Conservation (phyloP, 1,140 invertebrate genomes). For the Papilio polytes region DNA sequence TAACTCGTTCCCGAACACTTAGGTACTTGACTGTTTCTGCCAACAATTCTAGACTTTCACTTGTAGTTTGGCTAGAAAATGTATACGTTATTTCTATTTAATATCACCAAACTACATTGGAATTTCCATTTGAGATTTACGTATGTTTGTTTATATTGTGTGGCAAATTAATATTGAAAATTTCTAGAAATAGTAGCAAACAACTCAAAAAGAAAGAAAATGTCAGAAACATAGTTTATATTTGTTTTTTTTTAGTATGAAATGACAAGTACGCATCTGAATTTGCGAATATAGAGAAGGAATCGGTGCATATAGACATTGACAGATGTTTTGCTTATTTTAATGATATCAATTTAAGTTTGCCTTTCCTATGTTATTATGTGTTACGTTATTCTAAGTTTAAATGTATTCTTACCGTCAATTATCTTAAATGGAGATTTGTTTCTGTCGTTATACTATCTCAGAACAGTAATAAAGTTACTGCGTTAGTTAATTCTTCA, state of each 20-base stretch:
- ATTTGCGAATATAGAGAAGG: no score
- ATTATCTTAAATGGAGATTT: conserved; percentile 43
- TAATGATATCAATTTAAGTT: neutral
- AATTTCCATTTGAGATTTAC: conserved; percentile 25
- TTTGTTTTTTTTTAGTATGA: no score
- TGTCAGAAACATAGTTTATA: neutral
- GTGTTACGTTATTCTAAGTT: conserved; percentile 1
- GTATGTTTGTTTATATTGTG: neutral
- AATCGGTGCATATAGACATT: no score
- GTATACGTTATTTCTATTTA: conserved; percentile 30
- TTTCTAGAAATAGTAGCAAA: no score
- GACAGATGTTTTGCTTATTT: neutral
- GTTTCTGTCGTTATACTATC: conserved; percentile 43
- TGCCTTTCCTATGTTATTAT: neutral
- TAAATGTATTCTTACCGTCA: conserved; percentile 36
- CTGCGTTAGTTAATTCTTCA: conserved; percentile 48
- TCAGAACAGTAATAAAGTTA: conserved; percentile 46
- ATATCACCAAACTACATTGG: neutral
- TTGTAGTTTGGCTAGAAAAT: conserved; percentile 39
- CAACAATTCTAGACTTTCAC: conserved; percentile 65
- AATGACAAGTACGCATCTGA: no score
- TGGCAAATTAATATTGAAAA: no score
- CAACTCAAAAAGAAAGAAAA: neutral
- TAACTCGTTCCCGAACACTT: conserved; percentile 52
- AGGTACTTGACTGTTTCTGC: conserved; percentile 53